Evolutionary conservation across 2,888 invertebrate genomes (phyloP).

Genomic region (Linnaemya vulpina): DNA sequence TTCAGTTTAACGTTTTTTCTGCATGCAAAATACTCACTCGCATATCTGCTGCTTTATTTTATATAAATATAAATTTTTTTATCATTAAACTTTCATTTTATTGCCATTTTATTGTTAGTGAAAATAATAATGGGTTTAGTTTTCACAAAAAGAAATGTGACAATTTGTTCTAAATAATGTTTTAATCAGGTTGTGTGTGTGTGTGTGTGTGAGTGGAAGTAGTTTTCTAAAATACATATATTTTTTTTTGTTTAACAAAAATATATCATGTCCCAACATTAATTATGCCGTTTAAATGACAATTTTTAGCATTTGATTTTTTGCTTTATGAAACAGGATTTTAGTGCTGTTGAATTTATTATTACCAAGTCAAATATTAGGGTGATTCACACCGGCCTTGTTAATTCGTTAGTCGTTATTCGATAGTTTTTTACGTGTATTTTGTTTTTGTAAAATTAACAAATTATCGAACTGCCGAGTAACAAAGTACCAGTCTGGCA

Average conservation of each 20-base stretch:
- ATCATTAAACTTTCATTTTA: constrained; percentile 18
- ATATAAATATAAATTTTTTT: not conserved
- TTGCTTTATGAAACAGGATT: not conserved
- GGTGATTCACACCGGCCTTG: no score
- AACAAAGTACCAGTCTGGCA: no score
- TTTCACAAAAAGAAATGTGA: constrained; percentile 68
- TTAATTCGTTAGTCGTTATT: no score
- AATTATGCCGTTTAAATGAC: constrained; percentile 51
- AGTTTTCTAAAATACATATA: not conserved
- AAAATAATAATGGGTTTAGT: constrained; percentile 64
- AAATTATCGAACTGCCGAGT: no score
- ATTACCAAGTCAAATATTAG: not conserved
- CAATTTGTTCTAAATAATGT: constrained; percentile 71
- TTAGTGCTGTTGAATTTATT: not conserved
- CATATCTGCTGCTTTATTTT: not conserved
- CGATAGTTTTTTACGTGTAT: no score
- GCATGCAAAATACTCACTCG: constrained; percentile 56
- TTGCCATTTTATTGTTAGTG: constrained; percentile 36
- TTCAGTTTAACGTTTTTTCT: constrained; percentile 64
- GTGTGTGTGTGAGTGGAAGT: not conserved
- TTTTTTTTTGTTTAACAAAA: constrained; percentile 19
- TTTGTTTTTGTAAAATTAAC: no score
- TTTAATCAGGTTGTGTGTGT: constrained; percentile 26
- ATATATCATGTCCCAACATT: constrained; percentile 50
- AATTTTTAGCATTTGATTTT: constrained; percentile 1